phyloP scores from a whole-genome alignment of 2,113 vertebrate species.

The Alouatta palliata region DNA sequence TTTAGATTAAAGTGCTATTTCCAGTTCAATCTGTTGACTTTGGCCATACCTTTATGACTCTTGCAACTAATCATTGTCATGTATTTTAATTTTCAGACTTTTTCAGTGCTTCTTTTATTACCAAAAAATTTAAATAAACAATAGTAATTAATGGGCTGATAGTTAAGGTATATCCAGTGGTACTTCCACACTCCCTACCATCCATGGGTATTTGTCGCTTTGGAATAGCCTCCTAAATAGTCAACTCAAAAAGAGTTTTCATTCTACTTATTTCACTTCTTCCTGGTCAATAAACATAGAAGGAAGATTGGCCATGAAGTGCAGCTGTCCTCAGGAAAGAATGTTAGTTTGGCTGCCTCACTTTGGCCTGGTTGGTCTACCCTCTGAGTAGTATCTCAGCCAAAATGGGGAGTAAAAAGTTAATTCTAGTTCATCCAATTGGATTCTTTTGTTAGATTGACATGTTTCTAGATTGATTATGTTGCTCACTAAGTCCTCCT shows the following conservation, averaged over 20 bases:
- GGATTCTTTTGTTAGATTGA: not conserved
- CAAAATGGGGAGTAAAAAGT: not conserved
- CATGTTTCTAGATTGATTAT: not conserved
- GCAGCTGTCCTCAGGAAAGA: not conserved
- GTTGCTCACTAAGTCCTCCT: not conserved
- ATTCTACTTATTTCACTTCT: not conserved
- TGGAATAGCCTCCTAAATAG: not conserved
- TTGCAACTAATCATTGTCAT: not conserved
- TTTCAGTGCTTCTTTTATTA: not conserved
- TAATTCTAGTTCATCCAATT: not conserved
- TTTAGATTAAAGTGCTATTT: not conserved
- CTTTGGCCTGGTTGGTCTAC: not conserved
- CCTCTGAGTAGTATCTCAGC: not conserved
- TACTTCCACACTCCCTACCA: not conserved
- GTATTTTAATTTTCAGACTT: not conserved
- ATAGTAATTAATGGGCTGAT: not conserved
- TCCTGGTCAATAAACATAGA: not conserved
- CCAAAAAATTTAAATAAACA: not conserved
- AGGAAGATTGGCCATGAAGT: not conserved
- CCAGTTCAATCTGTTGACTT: not conserved
- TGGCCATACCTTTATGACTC: not conserved
- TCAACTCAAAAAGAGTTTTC: not conserved
- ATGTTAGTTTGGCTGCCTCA: not conserved
- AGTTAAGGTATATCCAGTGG: not conserved
- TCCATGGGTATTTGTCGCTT: not conserved